Base-by-base conservation (phyloP, 2,113 vertebrate genomes). In the Phaethornis superciliosus region DNA sequence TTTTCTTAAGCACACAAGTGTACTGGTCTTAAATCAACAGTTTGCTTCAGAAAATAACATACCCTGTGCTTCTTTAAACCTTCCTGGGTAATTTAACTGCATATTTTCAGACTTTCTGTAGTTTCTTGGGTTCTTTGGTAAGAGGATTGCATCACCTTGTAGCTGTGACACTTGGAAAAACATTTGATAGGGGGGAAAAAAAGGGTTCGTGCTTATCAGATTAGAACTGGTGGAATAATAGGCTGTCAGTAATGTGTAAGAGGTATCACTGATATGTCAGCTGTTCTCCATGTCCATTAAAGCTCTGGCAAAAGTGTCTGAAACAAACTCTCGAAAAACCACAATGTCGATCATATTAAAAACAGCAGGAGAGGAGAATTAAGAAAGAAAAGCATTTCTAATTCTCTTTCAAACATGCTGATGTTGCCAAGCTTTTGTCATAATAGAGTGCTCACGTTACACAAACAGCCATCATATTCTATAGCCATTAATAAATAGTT, bases 321-420 rank as follows among this genome's bases (percentile, higher is more conserved):
- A 97, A 96, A 94, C 97, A 94, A 97, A 94, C 93, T 96, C 97
- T 96, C 79, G 71, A 78, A 97, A 97, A 97, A 98, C 97, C 98
- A 83, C 97, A 97, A 97, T 91, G 97, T 97, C 96, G 83, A 97
- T 98, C 89, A 97, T 97, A 98, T 98, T 98, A 98, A 97, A 97
- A 98, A 93, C 98, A 98, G 97, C 97, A 97, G 97, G 97, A 97
- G 97, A 97, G 89, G 92, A 96, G 97, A 97, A 98, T 98, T 98
- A 97, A 96, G 97, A 97, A 98, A 98, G 97, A 97, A 98, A 98
- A 98, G 97, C 98, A 98, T 98, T 97, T 97, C 97, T 98, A 98
- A 98, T 98, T 98, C 97, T 97, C 97, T 96, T 98, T 97, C 91
- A 98, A 97, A 97, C 85, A 95, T 35, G 87, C 94, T 95, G 88